phyloP scores from a whole-genome alignment of 2,113 vertebrate species.

The Zapornia atra region DNA sequence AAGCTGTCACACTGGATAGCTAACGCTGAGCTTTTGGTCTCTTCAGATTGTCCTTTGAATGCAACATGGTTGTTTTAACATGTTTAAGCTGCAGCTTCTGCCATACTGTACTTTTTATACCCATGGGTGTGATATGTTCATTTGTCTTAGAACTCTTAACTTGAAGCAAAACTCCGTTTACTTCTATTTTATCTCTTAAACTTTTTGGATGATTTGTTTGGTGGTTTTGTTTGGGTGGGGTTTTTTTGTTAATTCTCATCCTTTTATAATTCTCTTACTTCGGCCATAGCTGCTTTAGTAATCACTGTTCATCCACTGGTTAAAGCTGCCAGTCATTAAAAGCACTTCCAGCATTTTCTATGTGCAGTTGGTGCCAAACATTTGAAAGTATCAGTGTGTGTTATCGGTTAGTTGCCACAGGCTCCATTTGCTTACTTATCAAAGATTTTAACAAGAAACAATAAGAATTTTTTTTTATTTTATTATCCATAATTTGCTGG shows the following conservation, averaged over 20 bases:
- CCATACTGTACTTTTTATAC: not conserved
- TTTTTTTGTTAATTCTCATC: not conserved
- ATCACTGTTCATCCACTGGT: not conserved
- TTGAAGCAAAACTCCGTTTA: not conserved
- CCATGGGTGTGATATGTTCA: not conserved
- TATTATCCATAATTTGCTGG: not conserved
- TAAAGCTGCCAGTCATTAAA: not conserved
- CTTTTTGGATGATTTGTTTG: not conserved
- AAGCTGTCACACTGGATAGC: not conserved
- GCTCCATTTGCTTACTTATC: not conserved
- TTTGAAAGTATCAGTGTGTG: not conserved
- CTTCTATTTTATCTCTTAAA: not conserved
- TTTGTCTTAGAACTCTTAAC: not conserved
- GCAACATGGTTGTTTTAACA: not conserved
- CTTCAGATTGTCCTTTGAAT: not conserved
- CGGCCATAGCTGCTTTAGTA: not conserved
- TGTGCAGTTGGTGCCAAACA: not conserved
- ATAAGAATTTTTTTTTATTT: not conserved
- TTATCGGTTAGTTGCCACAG: not conserved
- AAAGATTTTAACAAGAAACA: not conserved
- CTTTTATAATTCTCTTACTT: not conserved
- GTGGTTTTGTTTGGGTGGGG: too few relatives aligned
- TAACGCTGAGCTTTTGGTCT: not conserved
- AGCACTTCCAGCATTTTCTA: not conserved
- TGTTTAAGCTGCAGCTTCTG: not conserved